Evolutionary conservation across 2,113 vertebrate species (phyloP).

Genomic region (Ancistrus triradiatus): DNA sequence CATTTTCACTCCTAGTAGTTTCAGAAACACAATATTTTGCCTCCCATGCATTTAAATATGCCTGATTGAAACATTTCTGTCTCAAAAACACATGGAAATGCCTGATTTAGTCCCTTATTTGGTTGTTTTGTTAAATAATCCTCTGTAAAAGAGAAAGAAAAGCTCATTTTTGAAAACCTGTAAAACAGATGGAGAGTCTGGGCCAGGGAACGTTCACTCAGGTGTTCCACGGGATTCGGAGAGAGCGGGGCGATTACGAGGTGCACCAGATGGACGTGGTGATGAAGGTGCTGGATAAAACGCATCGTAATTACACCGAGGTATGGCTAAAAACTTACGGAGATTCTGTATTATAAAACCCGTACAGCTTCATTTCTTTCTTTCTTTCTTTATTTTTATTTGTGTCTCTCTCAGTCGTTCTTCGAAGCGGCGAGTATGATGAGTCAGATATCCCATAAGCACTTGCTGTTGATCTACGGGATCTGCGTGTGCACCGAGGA

Average conservation of each 20-base stretch:
- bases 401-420: constrained; percentile 84
- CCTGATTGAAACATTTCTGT: too few relatives aligned
- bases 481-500: constrained; percentile 93
- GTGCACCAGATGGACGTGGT: constrained; percentile 88
- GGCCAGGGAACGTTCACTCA: constrained; percentile 96
- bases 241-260: constrained; percentile 89
- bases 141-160: too few relatives aligned
- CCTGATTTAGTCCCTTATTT: too few relatives aligned
- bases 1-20: too few relatives aligned
- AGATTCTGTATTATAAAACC: too few relatives aligned
- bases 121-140: too few relatives aligned
- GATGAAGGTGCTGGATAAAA: constrained; percentile 90
- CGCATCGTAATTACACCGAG: constrained; percentile 92
- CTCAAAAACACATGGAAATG: too few relatives aligned
- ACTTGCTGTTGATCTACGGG: constrained; percentile 91
- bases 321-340: constrained; percentile 62
- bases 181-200: constrained; percentile 72
- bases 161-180: too few relatives aligned
- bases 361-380: too few relatives aligned
- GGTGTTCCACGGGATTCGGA: constrained; percentile 86
- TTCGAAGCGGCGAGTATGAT: constrained; percentile 99
- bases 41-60: too few relatives aligned
- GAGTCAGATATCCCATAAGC: constrained; percentile 96
- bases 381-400: too few relatives aligned
- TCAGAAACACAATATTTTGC: too few relatives aligned